Evolutionary conservation across 1,140 invertebrate genomes (phyloP), one percentile per base, ranked within the genome.

Genomic region (Heliconius congener): DNA sequence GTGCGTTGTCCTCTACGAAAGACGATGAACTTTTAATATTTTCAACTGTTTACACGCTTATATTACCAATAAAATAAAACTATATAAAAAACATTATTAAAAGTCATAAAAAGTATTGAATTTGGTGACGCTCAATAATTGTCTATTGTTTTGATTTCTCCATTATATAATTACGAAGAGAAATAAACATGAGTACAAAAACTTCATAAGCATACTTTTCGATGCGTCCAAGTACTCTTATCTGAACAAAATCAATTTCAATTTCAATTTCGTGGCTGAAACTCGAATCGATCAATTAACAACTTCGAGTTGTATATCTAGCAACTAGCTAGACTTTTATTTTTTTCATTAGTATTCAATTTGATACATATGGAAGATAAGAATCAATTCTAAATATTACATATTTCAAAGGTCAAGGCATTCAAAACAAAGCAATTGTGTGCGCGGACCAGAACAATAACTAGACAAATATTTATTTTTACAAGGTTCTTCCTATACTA

Each of bases 391-490:
- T 27, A 27, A 60, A 60, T 23, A 23, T 11, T 60, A 6, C 2
- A 19, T 52, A 46, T 52, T 19, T 6, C 18, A 19, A 19, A 52
- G 18, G 55, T 60, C 60, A 66, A 66, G 60, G 30, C 23, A n/a
- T 66, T 66, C 23, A 27, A 66, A 66, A 66, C 60, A 66, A 66
- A 66, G 60, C 27, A 66, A 66, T 66, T 30, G 23, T 66, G 18
- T 66, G 27, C 60, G 23, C 60, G 60, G 27, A 30, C 23, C 60
- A 66, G 60, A 66, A 66, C 60, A 66, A 66, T 66, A 66, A 5
- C 27, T 13, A 60, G n/a, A 60, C 57, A 60, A 60, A 8, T 60
- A 23, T 60, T 60, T 46, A 19, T 73, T 73, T 46, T 73, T 73
- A 42, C 74, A 71, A 76, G 18, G 39, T 78, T 39, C 18, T 60